Conservation (phyloP, 1,140 invertebrate genomes). For the Reticulitermes speratus region DNA sequence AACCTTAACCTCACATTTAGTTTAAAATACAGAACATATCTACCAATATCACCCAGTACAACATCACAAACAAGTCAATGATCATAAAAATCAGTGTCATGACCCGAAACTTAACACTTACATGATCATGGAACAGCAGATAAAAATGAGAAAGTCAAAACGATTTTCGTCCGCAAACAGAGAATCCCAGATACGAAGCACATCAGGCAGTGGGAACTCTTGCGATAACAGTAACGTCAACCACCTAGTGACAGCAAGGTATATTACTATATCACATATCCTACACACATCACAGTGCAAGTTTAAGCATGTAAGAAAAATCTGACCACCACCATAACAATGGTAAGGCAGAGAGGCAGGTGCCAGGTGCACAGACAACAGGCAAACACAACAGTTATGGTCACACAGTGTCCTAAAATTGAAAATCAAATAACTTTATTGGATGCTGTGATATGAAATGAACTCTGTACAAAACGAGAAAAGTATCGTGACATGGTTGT, state of each 20-base stretch:
- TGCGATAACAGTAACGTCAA: conserved; percentile 94
- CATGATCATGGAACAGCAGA: conserved; percentile 97
- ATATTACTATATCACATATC: background rate
- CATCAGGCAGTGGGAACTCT: conserved; percentile 95
- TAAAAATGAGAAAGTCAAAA: conserved; percentile 86
- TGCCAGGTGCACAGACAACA: too few relatives aligned
- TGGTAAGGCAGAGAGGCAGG: too few relatives aligned
- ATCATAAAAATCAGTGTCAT: too few relatives aligned
- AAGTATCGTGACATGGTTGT: too few relatives aligned
- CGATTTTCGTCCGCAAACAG: conserved; percentile 85
- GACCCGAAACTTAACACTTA: conserved; percentile 56
- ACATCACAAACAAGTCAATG: too few relatives aligned
- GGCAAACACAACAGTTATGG: too few relatives aligned
- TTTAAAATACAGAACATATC: background rate
- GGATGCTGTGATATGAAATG: too few relatives aligned
- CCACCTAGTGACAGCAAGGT: conserved; percentile 67
- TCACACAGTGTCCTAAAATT: too few relatives aligned
- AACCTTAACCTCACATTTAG: background rate
- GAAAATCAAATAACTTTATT: too few relatives aligned
- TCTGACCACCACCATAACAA: background rate
- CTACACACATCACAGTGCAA: too few relatives aligned
- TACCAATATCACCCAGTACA: too few relatives aligned
- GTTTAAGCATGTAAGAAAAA: background rate
- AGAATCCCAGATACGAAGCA: conserved; percentile 94
- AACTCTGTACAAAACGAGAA: too few relatives aligned